Conservation (phyloP, 2,888 invertebrate genomes). For the Thera obeliscata region DNA sequence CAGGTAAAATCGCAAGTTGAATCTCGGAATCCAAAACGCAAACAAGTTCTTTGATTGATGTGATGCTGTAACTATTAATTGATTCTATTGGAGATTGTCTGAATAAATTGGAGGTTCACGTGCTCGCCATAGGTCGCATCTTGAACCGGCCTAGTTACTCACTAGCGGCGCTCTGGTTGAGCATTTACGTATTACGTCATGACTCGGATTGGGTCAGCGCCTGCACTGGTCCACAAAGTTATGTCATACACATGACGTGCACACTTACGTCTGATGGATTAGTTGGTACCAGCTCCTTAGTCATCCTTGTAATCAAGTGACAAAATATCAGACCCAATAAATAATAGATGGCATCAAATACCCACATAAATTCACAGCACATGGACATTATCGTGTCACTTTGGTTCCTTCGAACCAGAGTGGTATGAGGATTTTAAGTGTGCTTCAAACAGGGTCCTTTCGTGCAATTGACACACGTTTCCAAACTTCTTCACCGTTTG, state of each 20-base stretch:
- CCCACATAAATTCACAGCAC: no score
- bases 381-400: no score
- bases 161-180: slow-evolving; percentile 48
- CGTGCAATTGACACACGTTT: no score
- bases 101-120: slow-evolving; percentile 32
- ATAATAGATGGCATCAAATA: no score
- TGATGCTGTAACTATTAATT: slow-evolving; percentile 9
- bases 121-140: slow-evolving; percentile 66
- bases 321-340: no score
- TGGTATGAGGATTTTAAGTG: no score
- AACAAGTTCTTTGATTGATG: background rate
- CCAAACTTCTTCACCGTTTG: no score
- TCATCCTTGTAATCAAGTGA: slow-evolving; percentile 35
- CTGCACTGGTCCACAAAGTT: slow-evolving; percentile 64
- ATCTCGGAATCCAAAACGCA: slow-evolving; percentile 1
- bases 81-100: slow-evolving; percentile 28
- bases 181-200: slow-evolving; percentile 61
- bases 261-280: slow-evolving; percentile 51
- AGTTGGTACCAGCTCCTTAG: slow-evolving; percentile 41
- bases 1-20: background rate
- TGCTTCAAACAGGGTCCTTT: no score
- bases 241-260: slow-evolving; percentile 66
- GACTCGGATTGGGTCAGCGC: slow-evolving; percentile 73
- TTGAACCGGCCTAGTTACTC: slow-evolving; percentile 72
- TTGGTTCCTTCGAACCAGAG: no score